Base-by-base conservation (phyloP, 2,797 vertebrate genomes). In the Cossypha dichroa region DNA sequence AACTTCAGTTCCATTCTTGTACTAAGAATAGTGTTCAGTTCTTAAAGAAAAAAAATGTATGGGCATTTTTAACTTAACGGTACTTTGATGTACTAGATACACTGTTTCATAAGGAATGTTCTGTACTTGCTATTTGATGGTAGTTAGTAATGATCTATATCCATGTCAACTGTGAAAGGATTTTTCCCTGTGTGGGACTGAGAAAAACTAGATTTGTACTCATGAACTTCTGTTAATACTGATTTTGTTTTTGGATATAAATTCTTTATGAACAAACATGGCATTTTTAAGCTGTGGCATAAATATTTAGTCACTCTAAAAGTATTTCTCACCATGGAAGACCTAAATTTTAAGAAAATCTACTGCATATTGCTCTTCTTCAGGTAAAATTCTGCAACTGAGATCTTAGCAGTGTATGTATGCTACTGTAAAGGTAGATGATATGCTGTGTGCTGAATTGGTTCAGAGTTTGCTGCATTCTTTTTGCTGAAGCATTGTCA, bases 381-480 rank as follows among this genome's bases (percentile, higher is more conserved):
- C 9, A 20, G 54, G 23, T 67, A n/a, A 69, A 83, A 49, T 76
- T 43, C 29, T 49, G 22, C 26, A 58, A 2, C 29, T 18, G 14
- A 29, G 29, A 40, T 56, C 13, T 17, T 43, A 62, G 40, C 49
- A 33, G 56, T 40, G 1, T 36, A 15, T 3, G 7, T 51, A 6
- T 14, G 34, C 25, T 67, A 2, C 74, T 51, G n/a, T 60, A 69
- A 46, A 80, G 13, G 34, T 43, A n/a, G n/a, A 36, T 38, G 5
- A 16, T 66, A 17, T 0, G 6, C 41, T 45, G 0, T 12, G 5
- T 22, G 20, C 67, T 76, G 20, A 60, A 79, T 28, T 26, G 43
- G 15, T 40, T 88, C 11, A 1, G 15, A 38, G 29, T 64, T 83
- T 25, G 46, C 59, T 10, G 16, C 1, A 1, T 49, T 26, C 18